Evolutionary conservation across 2,888 invertebrate genomes (phyloP), one percentile per base, ranked within the genome.

Genomic region (Byasa hedistus): DNA sequence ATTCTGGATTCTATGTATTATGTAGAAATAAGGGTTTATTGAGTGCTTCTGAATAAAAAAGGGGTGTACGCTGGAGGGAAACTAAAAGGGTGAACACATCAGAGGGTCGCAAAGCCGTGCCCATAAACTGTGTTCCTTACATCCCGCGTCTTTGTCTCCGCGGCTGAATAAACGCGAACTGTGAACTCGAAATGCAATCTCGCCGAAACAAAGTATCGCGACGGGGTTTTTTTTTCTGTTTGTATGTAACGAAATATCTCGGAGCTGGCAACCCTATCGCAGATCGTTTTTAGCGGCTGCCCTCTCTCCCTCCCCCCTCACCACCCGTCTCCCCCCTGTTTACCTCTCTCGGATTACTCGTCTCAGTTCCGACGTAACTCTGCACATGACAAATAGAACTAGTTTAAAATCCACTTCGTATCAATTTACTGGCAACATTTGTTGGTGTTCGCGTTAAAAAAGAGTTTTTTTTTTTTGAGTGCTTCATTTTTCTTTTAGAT

Each of bases 321-420:
- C 51, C 5, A 44, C 66, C 51, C 61, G 66, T 54, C 19, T 39
- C 64, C 44, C 70, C 61, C 56, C 65, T 72, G 72, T 72, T 72
- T 71, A 72, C 75, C 71, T 66, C 74, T 66, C 72, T 71, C 70
- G 65, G 71, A 72, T 72, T 72, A 75, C 73, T 72, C 69, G 68
- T 67, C 66, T 66, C 66, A 63, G 59, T 63, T 62, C 58, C 58
- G 54, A 55, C 44, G 66, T 66, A 66, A 66, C 62, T 66, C 66
- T 48, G 66, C 66, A 66, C 62, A 66, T 59, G 66, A 60, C 64
- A 66, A 66, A 63, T 66, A 63, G 51, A 66, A 62, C 66, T 66
- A 66, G 62, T 66, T 62, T 68, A 70, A 63, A 70, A 70, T 66
- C 52, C 61, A 59, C 66, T 67, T 62, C 56, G 65, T 65, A 69